Base-by-base conservation (phyloP, 2,113 vertebrate species). In the Semicossyphus pulcher region DNA sequence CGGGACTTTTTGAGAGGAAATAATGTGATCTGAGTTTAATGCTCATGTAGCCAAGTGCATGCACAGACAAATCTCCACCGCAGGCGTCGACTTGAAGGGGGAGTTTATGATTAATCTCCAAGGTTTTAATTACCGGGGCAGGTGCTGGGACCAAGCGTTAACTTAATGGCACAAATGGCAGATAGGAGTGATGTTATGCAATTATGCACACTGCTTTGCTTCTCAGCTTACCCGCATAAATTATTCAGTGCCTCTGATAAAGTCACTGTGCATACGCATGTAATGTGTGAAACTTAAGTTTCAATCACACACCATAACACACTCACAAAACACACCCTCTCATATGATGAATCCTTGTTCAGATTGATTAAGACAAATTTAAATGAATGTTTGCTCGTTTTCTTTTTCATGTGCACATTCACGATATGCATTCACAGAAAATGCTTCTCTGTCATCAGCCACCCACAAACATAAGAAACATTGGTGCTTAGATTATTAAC, bases 41-140 rank as follows among this genome's bases (percentile, higher is more conserved):
- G 37, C 7, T 44, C 41, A 39, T 25, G 20, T n/a, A 59, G 23
- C 20, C 10, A 29, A 28, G 28, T 29, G 49, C 37, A 48, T 31
- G 63, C 31, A 39, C 48, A 76, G 48, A 66, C 51, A 69, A 54
- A 78, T 78, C 41, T 62, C n/a, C 44, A 39, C 60, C 15, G 26
- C 2, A 36, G 61, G 34, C 2, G 0, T 29, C 1, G 4, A 57
- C 49, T 63, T 49, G 62, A 78, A 34, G 37, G 18, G 34, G 36
- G 58, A 42, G 31, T 75, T 76, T 77, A 56, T 87, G 84, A 90
- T 88, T 84, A 78, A 92, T 86, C 68, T 87, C 60, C 18, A 34
- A 71, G 78, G 72, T 90, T 92, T 89, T 88, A 90, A 92, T 90
- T 88, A 89, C 70, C 71, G 47, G 79, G 72, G 76, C 60, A 80